Evolutionary conservation across 2,797 vertebrate species (phyloP), one percentile per base, ranked within the genome.

Genomic region (Kryptopterus vitreolus): DNA sequence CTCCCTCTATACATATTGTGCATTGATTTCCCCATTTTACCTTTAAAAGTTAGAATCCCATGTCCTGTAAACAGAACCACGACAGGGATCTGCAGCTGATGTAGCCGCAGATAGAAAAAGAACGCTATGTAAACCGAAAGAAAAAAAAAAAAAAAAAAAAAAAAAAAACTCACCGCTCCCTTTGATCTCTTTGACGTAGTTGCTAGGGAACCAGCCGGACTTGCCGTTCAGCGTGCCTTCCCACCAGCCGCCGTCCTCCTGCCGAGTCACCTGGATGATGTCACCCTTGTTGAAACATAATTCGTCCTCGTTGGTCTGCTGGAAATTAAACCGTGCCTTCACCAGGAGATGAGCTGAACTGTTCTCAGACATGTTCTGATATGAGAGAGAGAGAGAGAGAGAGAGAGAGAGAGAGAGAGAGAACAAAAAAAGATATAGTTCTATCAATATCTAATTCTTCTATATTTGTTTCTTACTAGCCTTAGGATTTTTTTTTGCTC

Each of bases 211-310:
- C 98, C 98, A 99, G 48, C 98, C 98, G 0, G 94, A 96, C 92
- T 90, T 96, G 90, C 97, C 96, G 29, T 91, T 96, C 76, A 95
- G 85, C 55, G 86, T 91, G 82, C 98, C 98, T 89, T 99, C 98
- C 98, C 98, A 99, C 98, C 98, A 99, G 89, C 98, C 98, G 2
- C 98, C 98, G 6, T 98, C 97, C 91, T 98, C 98, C 89, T 98
- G 96, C 63, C 98, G 95, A 8, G 93, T 96, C 87, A 99, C 98
- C 0, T 93, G 90, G 91, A 99, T 98, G 92, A 99, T 89, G 26
- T 99, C 98, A 0, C 97, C 98, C 92, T 99, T 99, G 33, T 85
- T 81, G 84, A 99, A 99, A 87, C 96, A 96, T 80, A 99, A 95
- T 92, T 99, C 98, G 86, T 99, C 98, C 89, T 99, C 98, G 52